Evolutionary conservation across 2,797 vertebrate genomes (phyloP), one percentile per base, ranked within the genome.

Genomic region (Pitangus sulphuratus): DNA sequence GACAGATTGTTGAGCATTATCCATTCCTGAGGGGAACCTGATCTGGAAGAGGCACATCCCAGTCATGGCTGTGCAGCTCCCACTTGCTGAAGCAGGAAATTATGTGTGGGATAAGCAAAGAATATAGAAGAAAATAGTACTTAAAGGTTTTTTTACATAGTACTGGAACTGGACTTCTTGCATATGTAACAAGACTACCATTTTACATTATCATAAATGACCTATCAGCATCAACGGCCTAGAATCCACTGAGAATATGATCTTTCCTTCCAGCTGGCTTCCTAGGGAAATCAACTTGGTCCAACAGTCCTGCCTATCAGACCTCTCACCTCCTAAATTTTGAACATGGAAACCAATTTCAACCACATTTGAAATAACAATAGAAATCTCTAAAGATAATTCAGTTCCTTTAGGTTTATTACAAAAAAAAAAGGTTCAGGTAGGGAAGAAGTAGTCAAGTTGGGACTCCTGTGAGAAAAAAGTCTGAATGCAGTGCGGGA

Each of bases 1-100:
- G 72, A 70, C 56, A 48, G 40, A 47, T 37, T n/a, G 35, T 31
- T 86, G 57, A 77, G 33, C 35, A 33, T 39, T 20, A 56, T 22
- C 44, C 4, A 35, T 42, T 81, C 79, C 61, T 5, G 10, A 92
- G 33, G 30, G 31, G 58, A 87, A 61, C 18, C 47, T 68, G 54
- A 76, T 28, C 30, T 1, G 58, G 2, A 48, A 42, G 48, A 35
- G 21, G 21, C 58, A 40, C 0, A 0, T 50, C 30, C 50, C 44
- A 54, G n/a, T 25, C 77, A 84, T 0, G 6, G 54, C 7, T 44
- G 30, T 50, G 58, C 66, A 72, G 82, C 24, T 91, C 51, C 58
- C 53, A 50, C 56, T 54, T 90, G 24, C 25, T 13, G 11, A 90
- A 89, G 68, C 33, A 90, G 25, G 37, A 50, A 20, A 72, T 28